These are phyloP conservation scores for Gymnogyps californianus DNA, from an alignment of 2,113 vertebrate species.

Conservation along the genomic window DNA sequence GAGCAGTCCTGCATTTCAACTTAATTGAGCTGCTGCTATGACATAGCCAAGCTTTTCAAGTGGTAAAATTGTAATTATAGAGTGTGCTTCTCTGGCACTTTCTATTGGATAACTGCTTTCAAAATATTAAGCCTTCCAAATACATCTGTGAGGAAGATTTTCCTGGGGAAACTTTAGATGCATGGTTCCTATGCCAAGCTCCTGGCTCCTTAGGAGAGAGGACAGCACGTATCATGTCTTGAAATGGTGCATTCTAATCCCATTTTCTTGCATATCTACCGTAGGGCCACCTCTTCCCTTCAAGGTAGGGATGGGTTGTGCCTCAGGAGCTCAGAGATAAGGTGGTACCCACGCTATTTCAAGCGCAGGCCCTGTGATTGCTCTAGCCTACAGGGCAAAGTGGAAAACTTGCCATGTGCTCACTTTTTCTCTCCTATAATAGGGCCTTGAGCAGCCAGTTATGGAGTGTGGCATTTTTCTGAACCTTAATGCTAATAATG, in stretches of 20 bases:
- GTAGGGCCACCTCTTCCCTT: neutral
- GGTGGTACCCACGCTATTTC: neutral
- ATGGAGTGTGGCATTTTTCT: neutral
- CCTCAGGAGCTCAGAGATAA: neutral
- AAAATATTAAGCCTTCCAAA: neutral
- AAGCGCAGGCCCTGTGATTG: too few species aligned
- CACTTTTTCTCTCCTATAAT: neutral
- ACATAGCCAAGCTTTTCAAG: neutral
- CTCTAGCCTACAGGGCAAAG: neutral
- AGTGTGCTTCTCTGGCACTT: neutral
- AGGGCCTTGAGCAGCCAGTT: neutral
- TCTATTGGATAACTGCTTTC: neutral
- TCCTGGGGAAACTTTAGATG: neutral
- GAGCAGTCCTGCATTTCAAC: constrained; percentile 28
- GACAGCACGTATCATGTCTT: neutral
- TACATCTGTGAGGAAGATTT: neutral
- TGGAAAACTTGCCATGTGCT: neutral
- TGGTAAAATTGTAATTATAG: constrained; percentile 8
- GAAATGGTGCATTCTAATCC: neutral
- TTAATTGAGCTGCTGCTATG: constrained; percentile 7
- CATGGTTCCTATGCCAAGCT: neutral
- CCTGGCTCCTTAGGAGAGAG: neutral
- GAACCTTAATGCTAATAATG: neutral
- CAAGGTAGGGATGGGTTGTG: neutral
- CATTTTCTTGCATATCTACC: neutral